phyloP scores from a whole-genome alignment of 2,113 vertebrate genomes.

The Myotis lucifugus region DNA sequence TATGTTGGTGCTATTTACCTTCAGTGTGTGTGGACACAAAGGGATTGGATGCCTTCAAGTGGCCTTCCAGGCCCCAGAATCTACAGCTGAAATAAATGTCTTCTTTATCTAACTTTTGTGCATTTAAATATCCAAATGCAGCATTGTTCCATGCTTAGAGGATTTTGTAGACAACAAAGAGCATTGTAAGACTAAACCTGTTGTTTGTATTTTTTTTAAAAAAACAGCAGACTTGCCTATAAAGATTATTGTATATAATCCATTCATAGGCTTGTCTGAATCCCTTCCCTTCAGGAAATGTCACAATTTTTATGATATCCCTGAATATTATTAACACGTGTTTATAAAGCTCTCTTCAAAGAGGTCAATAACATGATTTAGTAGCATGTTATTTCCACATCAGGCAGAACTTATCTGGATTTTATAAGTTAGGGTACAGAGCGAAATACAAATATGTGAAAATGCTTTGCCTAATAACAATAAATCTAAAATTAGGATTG shows the following conservation, averaged over 20 bases:
- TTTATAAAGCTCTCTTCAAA: neutral
- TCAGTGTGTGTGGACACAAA: neutral
- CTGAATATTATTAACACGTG: neutral
- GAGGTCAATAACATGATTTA: neutral
- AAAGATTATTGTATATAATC: slow-evolving; percentile 20
- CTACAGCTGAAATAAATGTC: neutral
- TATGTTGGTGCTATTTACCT: neutral
- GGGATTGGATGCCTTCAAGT: neutral
- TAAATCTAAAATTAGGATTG: neutral
- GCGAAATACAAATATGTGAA: neutral
- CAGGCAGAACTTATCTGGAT: neutral
- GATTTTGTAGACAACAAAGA: neutral
- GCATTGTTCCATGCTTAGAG: neutral
- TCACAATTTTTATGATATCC: slow-evolving; percentile 8
- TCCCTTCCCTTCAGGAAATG: slow-evolving; percentile 22
- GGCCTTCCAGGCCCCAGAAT: neutral
- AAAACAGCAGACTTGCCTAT: neutral
- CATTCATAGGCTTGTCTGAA: neutral
- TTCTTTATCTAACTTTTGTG: neutral
- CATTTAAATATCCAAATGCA: neutral
- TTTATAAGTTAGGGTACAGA: neutral
- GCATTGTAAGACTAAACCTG: neutral
- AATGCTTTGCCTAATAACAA: neutral
- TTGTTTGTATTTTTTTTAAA: neutral
- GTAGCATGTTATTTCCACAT: neutral